These are phyloP conservation scores for Tetrao urogallus DNA, from an alignment of 2,113 vertebrate species.

Conservation along the genomic window DNA sequence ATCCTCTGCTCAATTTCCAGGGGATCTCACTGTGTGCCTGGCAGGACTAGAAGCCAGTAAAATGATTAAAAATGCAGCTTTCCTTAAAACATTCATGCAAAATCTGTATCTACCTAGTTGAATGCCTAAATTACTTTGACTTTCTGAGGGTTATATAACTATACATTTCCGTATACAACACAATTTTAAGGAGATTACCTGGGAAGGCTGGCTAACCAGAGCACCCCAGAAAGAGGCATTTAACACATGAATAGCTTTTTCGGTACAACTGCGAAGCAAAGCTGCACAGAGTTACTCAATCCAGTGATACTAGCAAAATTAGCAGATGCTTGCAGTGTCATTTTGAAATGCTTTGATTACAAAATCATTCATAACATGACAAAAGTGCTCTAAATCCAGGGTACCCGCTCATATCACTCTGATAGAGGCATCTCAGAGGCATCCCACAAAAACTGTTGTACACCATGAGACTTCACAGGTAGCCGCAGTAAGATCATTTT, in stretches of 20 bases:
- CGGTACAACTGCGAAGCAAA: not conserved
- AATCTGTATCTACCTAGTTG: constrained; percentile 55
- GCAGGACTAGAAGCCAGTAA: constrained; percentile 9
- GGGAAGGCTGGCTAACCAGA: not conserved
- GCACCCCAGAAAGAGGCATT: not conserved
- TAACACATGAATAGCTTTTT: not conserved
- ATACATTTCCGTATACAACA: not conserved
- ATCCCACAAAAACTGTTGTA: not conserved
- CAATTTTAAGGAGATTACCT: not conserved
- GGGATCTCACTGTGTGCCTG: not conserved
- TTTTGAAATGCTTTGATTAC: not conserved
- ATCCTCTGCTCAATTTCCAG: not conserved
- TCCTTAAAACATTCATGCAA: constrained; percentile 67
- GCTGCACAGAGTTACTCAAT: not conserved
- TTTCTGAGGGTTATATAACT: constrained; percentile 59
- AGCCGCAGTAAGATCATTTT: not conserved
- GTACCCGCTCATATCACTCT: not conserved
- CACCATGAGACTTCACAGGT: not conserved
- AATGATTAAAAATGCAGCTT: constrained; percentile 69
- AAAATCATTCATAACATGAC: not conserved
- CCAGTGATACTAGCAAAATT: not conserved
- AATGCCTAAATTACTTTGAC: constrained; percentile 41
- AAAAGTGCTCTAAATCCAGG: not conserved
- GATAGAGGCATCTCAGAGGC: not conserved
- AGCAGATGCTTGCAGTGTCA: not conserved